Evolutionary conservation across 1,140 invertebrate species (phyloP), one percentile per base, ranked within the genome.

Genomic region (Trichogramma pretiosum): DNA sequence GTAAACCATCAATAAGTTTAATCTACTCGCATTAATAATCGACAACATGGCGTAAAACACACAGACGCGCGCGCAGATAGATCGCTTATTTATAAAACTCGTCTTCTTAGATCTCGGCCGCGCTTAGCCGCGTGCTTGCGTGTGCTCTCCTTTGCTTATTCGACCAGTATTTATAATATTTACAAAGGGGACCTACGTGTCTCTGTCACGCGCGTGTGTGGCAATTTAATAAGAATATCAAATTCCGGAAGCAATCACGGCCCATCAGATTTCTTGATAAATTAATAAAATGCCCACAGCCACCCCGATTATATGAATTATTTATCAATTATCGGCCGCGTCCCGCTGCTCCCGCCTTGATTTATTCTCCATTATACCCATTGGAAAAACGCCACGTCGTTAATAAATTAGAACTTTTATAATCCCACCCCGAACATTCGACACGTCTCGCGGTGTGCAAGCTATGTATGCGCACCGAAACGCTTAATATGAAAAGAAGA

Each of bases 221-320:
- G n/a, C 32, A 18, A 16, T 18, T 36, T 39, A 9, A 30, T 42
- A 33, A 35, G 21, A 40, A 24, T 14, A 30, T 48, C 28, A 41
- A 34, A 48, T 42, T 48, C 46, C 34, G 39, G 39, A 43, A 37
- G 46, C 37, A 13, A 18, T 23, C 26, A 11, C 18, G 4, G 24
- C 10, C 8, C 35, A 39, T 44, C 39, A 44, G 41, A 40, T 41
- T 23, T 17, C 26, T 50, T 39, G 35, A 50, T 35, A 45, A 45
- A 45, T 50, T 45, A 50, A 50, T 50, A 50, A 50, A 45, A 38
- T 33, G n/a, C n/a, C n/a, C n/a, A n/a, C n/a, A n/a, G n/a, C n/a
- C 48, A 26, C 42, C 7, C 8, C 17, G n/a, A n/a, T n/a, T n/a
- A n/a, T n/a, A 38, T 37, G 48, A 24, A 49, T 50, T 45, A 50